Base-by-base conservation (phyloP, 1,140 invertebrate species). In the Zaprionus africanus region DNA sequence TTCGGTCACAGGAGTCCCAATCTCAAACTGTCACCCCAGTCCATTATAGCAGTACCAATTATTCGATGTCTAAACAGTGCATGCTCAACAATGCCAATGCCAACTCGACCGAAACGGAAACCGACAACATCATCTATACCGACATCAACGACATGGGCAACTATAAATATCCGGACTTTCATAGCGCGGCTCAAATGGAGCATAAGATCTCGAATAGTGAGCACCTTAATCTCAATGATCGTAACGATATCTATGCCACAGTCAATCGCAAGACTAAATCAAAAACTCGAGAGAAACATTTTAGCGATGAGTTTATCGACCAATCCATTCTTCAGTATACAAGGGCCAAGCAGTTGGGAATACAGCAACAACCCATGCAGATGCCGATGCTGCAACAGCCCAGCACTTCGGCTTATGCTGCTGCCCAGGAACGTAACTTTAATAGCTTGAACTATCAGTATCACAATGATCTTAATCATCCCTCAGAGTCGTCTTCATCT, bases 31-130 rank as follows among this genome's bases (percentile, higher is more conserved):
- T 75, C 92, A 93, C 87, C 70, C 92, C 87, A 93, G 82, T 88
- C 81, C 92, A 91, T 93, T 93, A 93, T 93, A 93, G 92, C 92
- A 93, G 84, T 93, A 93, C 92, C 74, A 92, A 75, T 75, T 93
- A 92, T 93, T 93, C 90, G 92, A 93, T 92, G 92, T 93, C 92
- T 93, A 93, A 93, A 71, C 91, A 92, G 80, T 91, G 84, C 78
- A 92, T 92, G 87, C 79, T 92, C 22, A 92, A 92, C 69, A 92
- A 91, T 71, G 92, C 83, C 38, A 92, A 92, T 70, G 92, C 83
- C 70, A 92, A 91, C 79, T 92, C 90, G 51, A 92, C 91, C 22
- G 88, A 92, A 88, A 91, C 92, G 24, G 92, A 93, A 71, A 91
- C 88, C 43, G 92, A 93, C 69, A 92, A 93, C 79, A 93, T 93